Evolutionary conservation across 2,888 invertebrate species (phyloP), one percentile per base, ranked within the genome.

Genomic region (Mythimna impura): DNA sequence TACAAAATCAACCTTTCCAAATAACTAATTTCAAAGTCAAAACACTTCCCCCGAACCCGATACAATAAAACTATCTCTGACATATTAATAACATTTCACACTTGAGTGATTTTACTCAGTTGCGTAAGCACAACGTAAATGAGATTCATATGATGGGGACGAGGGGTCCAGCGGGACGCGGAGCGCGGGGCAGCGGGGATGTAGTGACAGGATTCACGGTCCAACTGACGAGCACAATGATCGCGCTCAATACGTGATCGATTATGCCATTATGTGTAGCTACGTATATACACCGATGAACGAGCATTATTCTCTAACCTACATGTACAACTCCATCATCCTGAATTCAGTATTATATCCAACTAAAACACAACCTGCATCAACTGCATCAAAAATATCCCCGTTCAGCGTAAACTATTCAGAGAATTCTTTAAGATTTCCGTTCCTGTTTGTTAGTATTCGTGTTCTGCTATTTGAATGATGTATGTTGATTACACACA

Each of bases 181-280:
- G 34, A 9, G n/a, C n/a, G 72, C 30, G 25, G 66, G 74, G 66
- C 75, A 78, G 77, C 86, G 83, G 87, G 88, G 90, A 84, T 88
- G 85, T 92, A 94, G 94, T 93, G 95, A 95, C 95, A 96, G 96
- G 96, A 96, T 95, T 95, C 94, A 96, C 95, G 96, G 95, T 96
- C 93, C 95, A 95, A 91, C 94, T 92, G 91, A 91, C 90, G 92
- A 93, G 87, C 91, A 96, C 96, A 96, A 96, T 96, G 95, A 94
- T 94, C 92, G 94, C 85, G 90, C 94, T 94, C 94, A 94, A 95
- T 96, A 94, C 93, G 90, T 94, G 94, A 96, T 96, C 95, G 96
- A 96, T 96, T 95, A 96, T 95, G 91, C 93, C 88, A 94, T 93
- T 94, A 93, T 93, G 82, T 93, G 82, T 86, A 88, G 87, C 87